Evolutionary conservation across 2,888 invertebrate species (phyloP), one percentile per base, ranked within the genome.

Genomic region (Gari tellinella): DNA sequence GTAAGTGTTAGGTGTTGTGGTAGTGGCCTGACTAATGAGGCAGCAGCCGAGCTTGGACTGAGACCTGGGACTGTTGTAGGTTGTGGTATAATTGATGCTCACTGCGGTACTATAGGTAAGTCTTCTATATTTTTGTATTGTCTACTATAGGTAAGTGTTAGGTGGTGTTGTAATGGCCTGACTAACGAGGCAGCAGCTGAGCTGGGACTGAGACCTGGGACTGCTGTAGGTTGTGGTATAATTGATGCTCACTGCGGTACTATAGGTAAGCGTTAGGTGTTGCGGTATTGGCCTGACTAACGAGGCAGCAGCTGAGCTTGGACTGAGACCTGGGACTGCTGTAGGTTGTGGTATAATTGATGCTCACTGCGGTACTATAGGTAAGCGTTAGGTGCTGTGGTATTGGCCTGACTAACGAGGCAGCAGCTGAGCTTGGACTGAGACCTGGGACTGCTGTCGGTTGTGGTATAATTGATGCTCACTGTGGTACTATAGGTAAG

Each of bases 161-260:
- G n/a, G n/a, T n/a, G n/a, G n/a, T 90, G 90, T 88, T 89, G 86
- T 8, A 40, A 60, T 8, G 91, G 91, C 21, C 79, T 92, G 43
- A 82, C 94, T 12, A 81, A 89, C 41, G 91, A 93, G 75, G 95
- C 95, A 43, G 97, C 98, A 1, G 82, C 88, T 25, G 95, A 94
- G 82, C 91, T 98, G 63, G 95, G 96, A 2, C 93, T 99, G 10
- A 84, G 92, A 15, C 92, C 94, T 8, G 95, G 95, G 10, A 97
- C 95, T 19, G 94, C 96, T 8, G 97, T 99, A 1, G 97, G 96
- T 5, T 94, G 96, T 15, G 97, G 97, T 0, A 94, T 98, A 72
- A 97, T 99, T 81, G 99, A 99, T 93, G 99, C 99, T 0, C 97
- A 99, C 93, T 97, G 98, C 58, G 99, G 98, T 25, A 97, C 96